Base-by-base conservation (phyloP, 2,113 vertebrate species). In the Stictonetta naevosa region DNA sequence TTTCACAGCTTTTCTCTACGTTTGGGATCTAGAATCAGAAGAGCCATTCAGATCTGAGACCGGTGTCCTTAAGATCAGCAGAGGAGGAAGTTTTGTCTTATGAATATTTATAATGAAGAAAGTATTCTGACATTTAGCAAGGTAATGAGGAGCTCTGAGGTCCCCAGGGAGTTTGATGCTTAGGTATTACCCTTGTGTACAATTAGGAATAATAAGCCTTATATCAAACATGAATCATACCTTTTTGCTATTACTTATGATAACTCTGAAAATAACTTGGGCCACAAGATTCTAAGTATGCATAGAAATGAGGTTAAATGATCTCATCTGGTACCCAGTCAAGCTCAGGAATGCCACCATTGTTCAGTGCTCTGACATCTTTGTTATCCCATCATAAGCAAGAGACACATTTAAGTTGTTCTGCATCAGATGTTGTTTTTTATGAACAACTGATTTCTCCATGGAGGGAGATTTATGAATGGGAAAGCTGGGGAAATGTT, bases 381-480 rank as follows among this genome's bases (percentile, higher is more conserved):
- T 72, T 90, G 52, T 63, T 90, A 85, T 62, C 38, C 59, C 84
- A 66, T 52, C 59, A 28, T 4, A 36, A 86, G 67, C 84, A 90
- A 38, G 74, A 80, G n/a, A 42, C 21, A 29, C 42, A 48, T 88
- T 90, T 76, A 10, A 71, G 81, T 85, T 88, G 81, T 40, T 89
- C 79, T 77, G 58, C 64, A 46, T 95, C 78, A 90, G 90, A 83
- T 69, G 36, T 50, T 93, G 42, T 55, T 86, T 91, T 68, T 83
- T 81, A 87, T 53, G 76, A 77, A 90, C 56, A 74, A 94, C 77
- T 83, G 52, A 89, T 93, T 95, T 93, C 92, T 94, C 82, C 88
- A 18, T 46, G 74, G 78, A 96, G 86, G 66, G 66, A 94, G 93
- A 94, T 90, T 95, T 91, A 96, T 92, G 93, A 92, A 95, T 87